phyloP scores from a whole-genome alignment of 35 echinoderm and acorn worm genomes.

The Heliocidaris erythrogramma region DNA sequence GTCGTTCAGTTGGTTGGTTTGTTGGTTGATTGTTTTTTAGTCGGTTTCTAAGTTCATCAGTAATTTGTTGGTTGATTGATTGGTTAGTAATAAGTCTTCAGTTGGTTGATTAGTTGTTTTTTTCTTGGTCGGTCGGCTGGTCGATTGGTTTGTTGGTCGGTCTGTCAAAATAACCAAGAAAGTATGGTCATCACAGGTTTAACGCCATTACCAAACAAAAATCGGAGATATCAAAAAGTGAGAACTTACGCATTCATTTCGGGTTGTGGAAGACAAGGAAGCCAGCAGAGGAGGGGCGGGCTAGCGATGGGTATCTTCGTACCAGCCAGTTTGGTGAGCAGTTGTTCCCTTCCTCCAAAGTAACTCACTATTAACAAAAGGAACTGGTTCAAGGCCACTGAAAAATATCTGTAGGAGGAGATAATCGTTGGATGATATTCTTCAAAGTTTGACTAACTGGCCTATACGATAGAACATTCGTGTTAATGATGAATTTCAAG shows the following conservation, averaged over 20 bases:
- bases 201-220: background rate
- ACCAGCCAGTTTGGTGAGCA: slow-evolving; percentile 67
- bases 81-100: too few relatives aligned
- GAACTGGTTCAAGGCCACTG: slow-evolving; percentile 90
- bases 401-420: slow-evolving; percentile 73
- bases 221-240: background rate
- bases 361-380: slow-evolving; percentile 89
- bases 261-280: slow-evolving; percentile 69
- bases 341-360: slow-evolving; percentile 72
- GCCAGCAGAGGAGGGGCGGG: slow-evolving; percentile 84
- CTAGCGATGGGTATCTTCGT: slow-evolving; percentile 64
- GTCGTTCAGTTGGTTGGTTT: too few relatives aligned
- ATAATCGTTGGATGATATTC: background rate
- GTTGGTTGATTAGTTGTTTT: background rate
- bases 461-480: too few relatives aligned
- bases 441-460: background rate
- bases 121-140: background rate
- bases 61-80: too few relatives aligned
- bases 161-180: background rate
- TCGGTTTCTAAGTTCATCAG: too few relatives aligned
- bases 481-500: background rate
- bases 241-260: slow-evolving; percentile 77
- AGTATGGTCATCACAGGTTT: too few relatives aligned
- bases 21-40: too few relatives aligned
- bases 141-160: background rate